A percentile compares a stretch with the other conserved stretches of the same genome.
Conservation (phyloP, 2,113 vertebrate species). For the Bungarus multicinctus region DNA sequence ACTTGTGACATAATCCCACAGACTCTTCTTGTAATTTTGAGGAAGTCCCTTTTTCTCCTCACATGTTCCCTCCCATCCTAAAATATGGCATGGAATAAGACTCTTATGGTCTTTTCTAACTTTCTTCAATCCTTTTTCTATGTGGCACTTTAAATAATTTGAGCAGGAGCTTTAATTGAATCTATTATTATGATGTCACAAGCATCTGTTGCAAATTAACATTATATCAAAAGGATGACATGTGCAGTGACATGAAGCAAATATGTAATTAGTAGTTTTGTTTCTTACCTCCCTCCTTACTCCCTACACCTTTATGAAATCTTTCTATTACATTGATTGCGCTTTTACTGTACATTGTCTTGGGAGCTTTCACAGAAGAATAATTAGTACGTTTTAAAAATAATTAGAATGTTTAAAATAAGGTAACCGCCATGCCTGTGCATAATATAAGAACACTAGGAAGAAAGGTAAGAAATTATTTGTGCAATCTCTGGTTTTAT, state of each 20-base stretch:
- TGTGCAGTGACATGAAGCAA: neutral
- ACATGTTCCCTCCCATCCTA: neutral
- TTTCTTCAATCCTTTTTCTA: neutral
- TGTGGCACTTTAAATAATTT: neutral
- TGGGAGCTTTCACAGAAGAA: neutral
- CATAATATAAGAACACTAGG: neutral
- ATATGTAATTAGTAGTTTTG: neutral
- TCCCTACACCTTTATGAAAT: neutral
- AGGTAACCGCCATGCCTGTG: too few relatives aligned
- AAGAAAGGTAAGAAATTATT: neutral
- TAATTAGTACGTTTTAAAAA: neutral
- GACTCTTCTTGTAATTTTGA: neutral
- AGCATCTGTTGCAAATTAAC: neutral
- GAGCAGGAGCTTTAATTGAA: neutral
- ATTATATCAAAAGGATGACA: neutral
- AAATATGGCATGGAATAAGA: neutral
- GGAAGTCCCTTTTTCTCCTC: neutral
- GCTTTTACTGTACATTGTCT: neutral
- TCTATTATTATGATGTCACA: neutral
- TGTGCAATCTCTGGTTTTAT: neutral
- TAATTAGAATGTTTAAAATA: neutral
- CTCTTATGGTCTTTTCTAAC: neutral
- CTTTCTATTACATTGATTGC: neutral
- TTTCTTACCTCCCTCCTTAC: neutral
- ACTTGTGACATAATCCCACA: neutral